Conservation (phyloP, 2,888 invertebrate species). For the Germaria angustata region DNA sequence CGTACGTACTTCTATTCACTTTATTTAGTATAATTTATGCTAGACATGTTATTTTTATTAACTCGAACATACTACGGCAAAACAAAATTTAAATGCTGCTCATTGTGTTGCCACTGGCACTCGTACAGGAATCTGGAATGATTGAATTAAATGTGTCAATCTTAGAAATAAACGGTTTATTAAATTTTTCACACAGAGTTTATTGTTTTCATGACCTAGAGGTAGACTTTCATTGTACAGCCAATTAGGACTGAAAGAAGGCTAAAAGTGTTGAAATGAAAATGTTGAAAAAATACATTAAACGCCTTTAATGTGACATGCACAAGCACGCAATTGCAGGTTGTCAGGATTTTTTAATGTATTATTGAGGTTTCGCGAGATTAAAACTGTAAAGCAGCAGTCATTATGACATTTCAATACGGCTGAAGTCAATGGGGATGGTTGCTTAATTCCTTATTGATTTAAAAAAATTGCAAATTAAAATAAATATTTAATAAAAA, state of each 20-base stretch:
- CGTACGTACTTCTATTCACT: background rate
- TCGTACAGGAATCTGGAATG: conserved; percentile 29
- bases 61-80: background rate
- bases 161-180: conserved; percentile 53
- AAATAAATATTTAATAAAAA: background rate
- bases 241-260: conserved; percentile 38
- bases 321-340: background rate
- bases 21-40: conserved; percentile 53
- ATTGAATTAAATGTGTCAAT: conserved; percentile 65
- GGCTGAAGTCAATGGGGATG: background rate
- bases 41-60: conserved; percentile 55
- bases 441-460: background rate
- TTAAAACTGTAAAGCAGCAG: background rate
- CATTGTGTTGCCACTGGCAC: background rate
- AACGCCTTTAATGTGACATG: background rate
- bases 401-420: background rate
- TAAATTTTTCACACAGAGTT: conserved; percentile 24
- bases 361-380: background rate
- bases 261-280: conserved; percentile 32
- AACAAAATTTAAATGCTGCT: background rate
- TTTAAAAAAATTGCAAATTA: background rate
- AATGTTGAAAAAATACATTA: background rate
- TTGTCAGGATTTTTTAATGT: conserved; percentile 3
- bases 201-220: conserved; percentile 49
- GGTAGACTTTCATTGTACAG: conserved; percentile 40